phyloP scores from a whole-genome alignment of 2,888 invertebrate genomes.

The Mesopsocus fuscifrons region DNA sequence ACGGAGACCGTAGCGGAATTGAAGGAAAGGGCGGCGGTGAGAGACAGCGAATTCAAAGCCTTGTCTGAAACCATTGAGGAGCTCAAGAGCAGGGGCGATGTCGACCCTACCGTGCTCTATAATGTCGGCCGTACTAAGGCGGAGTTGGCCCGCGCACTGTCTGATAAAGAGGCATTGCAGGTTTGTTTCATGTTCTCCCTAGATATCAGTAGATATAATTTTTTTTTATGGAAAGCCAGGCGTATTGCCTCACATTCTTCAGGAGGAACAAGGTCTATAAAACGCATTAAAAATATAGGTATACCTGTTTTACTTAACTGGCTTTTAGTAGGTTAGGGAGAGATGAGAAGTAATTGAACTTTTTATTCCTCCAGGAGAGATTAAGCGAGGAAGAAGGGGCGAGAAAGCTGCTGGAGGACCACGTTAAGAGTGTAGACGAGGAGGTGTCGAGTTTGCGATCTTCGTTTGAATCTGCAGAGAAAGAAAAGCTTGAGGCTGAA shows the following conservation, averaged over 20 bases:
- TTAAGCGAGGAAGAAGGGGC: slow-evolving; percentile 24
- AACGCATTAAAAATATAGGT: no score
- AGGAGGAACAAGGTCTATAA: no score
- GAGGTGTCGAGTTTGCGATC: slow-evolving; percentile 34
- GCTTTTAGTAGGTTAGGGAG: no score
- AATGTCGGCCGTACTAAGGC: slow-evolving; percentile 37
- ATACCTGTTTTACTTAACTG: no score
- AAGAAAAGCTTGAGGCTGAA: slow-evolving; percentile 53
- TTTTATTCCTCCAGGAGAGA: background rate
- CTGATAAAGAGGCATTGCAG: slow-evolving; percentile 29
- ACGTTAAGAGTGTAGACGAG: slow-evolving; percentile 21
- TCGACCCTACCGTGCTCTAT: slow-evolving; percentile 27
- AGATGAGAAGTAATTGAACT: no score
- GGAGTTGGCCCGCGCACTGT: slow-evolving; percentile 32
- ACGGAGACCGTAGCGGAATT: slow-evolving; percentile 22
- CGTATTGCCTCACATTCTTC: no score
- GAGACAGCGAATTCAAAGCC: slow-evolving; percentile 25
- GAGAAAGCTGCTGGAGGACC: slow-evolving; percentile 25
- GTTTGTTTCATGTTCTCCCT: no score
- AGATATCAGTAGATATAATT: no score
- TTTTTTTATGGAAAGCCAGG: no score
- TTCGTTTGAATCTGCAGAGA: slow-evolving; percentile 42
- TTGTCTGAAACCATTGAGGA: slow-evolving; percentile 29
- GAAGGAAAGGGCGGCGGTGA: slow-evolving; percentile 23
- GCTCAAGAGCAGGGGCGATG: slow-evolving; percentile 21